These are phyloP conservation scores for Cylas formicarius DNA, from an alignment of 1,140 invertebrate genomes.

Conservation along the genomic window DNA sequence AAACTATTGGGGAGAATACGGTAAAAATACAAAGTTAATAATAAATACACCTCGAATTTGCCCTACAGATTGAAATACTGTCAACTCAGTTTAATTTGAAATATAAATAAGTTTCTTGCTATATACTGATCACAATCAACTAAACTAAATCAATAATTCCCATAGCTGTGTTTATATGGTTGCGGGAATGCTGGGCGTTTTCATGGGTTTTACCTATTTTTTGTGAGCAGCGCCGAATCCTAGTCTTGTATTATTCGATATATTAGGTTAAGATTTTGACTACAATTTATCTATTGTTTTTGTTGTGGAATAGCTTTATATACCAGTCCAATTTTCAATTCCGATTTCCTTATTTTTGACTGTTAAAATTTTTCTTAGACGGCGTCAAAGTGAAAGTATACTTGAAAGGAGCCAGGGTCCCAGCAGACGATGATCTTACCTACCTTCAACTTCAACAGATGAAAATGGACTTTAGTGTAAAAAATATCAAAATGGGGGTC, in stretches of 20 bases:
- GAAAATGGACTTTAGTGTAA: conserved; percentile 75
- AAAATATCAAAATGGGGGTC: conserved; percentile 73
- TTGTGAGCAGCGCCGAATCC: too few relatives aligned
- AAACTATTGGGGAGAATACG: conserved; percentile 81
- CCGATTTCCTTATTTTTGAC: conserved; percentile 5
- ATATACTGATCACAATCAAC: too few relatives aligned
- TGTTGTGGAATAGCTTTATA: background rate
- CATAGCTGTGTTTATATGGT: too few relatives aligned
- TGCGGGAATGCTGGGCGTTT: too few relatives aligned
- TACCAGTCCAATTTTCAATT: background rate
- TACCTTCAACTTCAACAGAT: conserved; percentile 63
- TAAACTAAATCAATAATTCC: too few relatives aligned
- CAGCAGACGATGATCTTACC: conserved; percentile 52
- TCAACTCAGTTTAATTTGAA: background rate
- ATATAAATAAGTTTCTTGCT: background rate
- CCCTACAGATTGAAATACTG: too few relatives aligned
- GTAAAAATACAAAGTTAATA: conserved; percentile 42
- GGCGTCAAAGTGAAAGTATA: conserved; percentile 77
- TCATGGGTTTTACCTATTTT: too few relatives aligned
- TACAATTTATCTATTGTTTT: too few relatives aligned
- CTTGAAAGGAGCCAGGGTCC: conserved; percentile 54
- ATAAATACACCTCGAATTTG: background rate
- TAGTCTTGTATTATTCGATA: too few relatives aligned
- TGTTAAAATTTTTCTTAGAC: conserved; percentile 56
- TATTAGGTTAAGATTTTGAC: too few relatives aligned